These are phyloP conservation scores for Garra rufa DNA, from an alignment of 2,113 vertebrate genomes.

Conservation along the genomic window DNA sequence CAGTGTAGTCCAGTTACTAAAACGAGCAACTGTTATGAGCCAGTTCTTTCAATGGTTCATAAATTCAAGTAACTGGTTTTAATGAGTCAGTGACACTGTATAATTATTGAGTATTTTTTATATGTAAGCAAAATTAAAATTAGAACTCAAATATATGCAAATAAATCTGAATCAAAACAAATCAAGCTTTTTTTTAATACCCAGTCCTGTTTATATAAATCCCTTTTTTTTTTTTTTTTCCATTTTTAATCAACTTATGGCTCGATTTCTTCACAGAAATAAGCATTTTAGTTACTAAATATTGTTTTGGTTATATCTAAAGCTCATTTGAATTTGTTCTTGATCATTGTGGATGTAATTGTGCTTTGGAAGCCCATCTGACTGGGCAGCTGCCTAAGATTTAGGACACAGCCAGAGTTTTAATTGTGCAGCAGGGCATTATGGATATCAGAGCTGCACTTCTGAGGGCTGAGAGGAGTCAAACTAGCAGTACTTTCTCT, in stretches of 20 bases:
- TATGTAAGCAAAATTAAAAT: neutral
- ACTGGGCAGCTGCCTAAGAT: neutral
- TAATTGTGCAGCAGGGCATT: neutral
- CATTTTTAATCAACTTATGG: neutral
- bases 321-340: neutral
- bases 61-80: neutral
- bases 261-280: neutral
- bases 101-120: neutral
- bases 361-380: neutral
- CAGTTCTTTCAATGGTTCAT: neutral
- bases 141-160: neutral
- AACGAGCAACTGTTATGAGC: neutral
- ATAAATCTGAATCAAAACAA: neutral
- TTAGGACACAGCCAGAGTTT: neutral
- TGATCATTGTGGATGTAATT: neutral
- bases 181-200: neutral
- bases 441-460: neutral
- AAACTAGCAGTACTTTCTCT: neutral
- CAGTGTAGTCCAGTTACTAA: neutral
- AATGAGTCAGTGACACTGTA: neutral
- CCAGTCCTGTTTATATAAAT: neutral
- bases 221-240: neutral
- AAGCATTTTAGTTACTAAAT: neutral
- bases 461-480: neutral
- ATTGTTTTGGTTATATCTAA: neutral